phyloP scores from a whole-genome alignment of 2,113 vertebrate species.

The Cnemophilus loriae region DNA sequence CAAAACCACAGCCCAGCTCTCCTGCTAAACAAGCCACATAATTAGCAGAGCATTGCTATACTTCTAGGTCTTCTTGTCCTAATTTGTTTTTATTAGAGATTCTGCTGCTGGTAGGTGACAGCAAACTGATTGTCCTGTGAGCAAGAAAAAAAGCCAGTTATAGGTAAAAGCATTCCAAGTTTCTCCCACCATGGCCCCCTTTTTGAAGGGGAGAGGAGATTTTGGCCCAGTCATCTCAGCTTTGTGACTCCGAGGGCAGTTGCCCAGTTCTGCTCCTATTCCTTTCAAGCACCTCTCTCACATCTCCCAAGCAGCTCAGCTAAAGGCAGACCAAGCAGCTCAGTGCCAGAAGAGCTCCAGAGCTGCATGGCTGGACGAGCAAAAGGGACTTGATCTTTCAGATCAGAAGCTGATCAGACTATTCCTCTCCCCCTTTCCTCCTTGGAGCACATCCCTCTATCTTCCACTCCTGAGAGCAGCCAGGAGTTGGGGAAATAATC shows the following conservation, averaged over 20 bases:
- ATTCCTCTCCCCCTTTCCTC: background rate
- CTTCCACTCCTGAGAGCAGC: background rate
- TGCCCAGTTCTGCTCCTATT: background rate
- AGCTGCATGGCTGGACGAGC: fast-evolving
- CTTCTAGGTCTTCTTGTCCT: background rate
- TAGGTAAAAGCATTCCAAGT: background rate
- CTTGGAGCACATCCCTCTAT: background rate
- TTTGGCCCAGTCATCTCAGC: background rate
- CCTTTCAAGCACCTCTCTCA: background rate
- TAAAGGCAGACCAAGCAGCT: background rate
- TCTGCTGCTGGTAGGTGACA: background rate
- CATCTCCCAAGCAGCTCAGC: background rate
- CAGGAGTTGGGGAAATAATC: background rate
- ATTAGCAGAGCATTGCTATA: background rate
- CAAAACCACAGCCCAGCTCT: background rate
- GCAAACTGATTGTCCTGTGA: background rate
- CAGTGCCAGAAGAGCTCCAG: background rate
- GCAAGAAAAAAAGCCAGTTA: background rate
- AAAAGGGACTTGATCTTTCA: background rate
- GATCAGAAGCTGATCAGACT: background rate
- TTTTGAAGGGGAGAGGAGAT: background rate
- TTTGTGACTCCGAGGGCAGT: background rate
- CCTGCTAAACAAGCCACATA: background rate
- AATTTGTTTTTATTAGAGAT: constrained; percentile 23
- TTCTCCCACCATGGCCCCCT: background rate